Conservation (phyloP, 2,888 invertebrate genomes). For the Eilema caniola region DNA sequence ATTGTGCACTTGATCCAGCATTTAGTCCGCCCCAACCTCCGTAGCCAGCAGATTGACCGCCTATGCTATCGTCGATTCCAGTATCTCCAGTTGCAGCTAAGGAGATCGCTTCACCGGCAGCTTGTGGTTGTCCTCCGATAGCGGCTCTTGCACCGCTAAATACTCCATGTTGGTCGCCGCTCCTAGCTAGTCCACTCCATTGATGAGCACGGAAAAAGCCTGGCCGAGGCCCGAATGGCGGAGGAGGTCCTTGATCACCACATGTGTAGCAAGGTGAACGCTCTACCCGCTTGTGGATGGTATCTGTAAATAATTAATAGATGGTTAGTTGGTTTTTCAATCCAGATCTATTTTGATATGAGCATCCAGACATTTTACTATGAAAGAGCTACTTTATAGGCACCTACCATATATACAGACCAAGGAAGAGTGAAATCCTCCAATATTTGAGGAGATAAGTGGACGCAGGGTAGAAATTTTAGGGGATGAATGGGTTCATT, state of each 20-base stretch:
- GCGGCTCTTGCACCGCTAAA: conserved; percentile 62
- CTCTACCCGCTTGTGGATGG: conserved; percentile 33
- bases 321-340: neutral
- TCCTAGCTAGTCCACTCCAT: conserved; percentile 68
- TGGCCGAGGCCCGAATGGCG: conserved; percentile 23
- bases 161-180: conserved; percentile 63
- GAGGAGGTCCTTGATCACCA: conserved; percentile 23
- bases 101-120: conserved; percentile 63
- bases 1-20: conserved; percentile 25
- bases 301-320: conserved; percentile 24
- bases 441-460: too few species aligned
- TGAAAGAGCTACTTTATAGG: too few species aligned
- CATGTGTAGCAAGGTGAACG: conserved; percentile 43
- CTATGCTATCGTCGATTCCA: conserved; percentile 16
- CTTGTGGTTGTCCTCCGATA: conserved; percentile 46
- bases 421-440: too few species aligned
- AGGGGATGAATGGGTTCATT: too few species aligned
- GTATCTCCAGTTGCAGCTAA: conserved; percentile 49
- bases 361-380: too few species aligned
- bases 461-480: too few species aligned
- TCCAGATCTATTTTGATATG: neutral
- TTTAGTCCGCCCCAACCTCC: conserved; percentile 16
- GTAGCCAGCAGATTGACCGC: conserved; percentile 10
- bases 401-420: too few species aligned
- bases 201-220: conserved; percentile 64